Conservation (phyloP, 2,888 invertebrate species). For the Subacronicta megacephala region DNA sequence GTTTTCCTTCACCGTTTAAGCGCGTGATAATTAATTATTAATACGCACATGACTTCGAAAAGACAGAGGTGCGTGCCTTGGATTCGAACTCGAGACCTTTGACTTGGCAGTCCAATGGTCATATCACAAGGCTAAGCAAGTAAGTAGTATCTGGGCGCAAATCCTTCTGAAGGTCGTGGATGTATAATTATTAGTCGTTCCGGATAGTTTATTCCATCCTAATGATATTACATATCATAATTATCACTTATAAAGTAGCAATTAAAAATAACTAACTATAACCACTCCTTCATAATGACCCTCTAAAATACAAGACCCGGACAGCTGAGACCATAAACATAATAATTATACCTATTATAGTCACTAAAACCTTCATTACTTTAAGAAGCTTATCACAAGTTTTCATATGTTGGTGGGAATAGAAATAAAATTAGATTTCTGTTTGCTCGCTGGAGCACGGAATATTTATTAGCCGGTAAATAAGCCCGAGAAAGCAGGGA, state of each 20-base stretch:
- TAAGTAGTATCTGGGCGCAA: too few species aligned
- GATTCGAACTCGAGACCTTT: too few species aligned
- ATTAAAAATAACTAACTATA: background rate
- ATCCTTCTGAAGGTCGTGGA: too few species aligned
- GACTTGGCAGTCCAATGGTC: too few species aligned
- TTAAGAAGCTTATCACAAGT: conserved; percentile 52
- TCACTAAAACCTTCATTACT: conserved; percentile 41
- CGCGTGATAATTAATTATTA: too few species aligned
- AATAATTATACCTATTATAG: conserved; percentile 20
- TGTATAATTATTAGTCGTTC: too few species aligned
- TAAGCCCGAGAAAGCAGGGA: conserved; percentile 44
- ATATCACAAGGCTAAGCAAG: too few species aligned
- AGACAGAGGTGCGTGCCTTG: too few species aligned
- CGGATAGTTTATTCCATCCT: too few species aligned
- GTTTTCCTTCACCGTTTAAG: too few species aligned
- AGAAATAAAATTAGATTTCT: conserved; percentile 58
- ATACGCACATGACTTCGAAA: too few species aligned
- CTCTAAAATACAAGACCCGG: background rate
- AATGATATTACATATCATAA: too few species aligned
- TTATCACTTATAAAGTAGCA: background rate
- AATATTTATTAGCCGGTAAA: conserved; percentile 64
- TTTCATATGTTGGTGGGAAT: conserved; percentile 50
- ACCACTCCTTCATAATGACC: background rate
- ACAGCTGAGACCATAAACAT: conserved; percentile 3
- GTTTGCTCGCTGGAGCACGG: conserved; percentile 37